A percentile compares a stretch with the other conserved stretches of the same genome.
phyloP scores from a whole-genome alignment of 2,888 invertebrate species.

The Cryptus armator region DNA sequence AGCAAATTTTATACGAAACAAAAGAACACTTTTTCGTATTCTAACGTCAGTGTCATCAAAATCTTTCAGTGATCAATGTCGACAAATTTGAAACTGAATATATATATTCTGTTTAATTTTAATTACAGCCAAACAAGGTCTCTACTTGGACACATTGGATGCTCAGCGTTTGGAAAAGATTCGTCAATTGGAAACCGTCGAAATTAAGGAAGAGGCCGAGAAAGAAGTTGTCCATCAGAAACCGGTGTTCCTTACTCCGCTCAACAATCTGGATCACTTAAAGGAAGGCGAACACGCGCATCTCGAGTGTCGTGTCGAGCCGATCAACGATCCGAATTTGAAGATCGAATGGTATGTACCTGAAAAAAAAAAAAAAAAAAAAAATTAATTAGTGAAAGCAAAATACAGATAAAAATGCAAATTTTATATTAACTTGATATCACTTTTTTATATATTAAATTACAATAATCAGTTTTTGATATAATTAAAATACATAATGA shows the following conservation, averaged over 20 bases:
- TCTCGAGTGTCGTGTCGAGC: constrained; percentile 96
- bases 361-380: neutral
- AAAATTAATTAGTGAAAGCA: neutral
- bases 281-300: constrained; percentile 97
- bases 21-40: neutral
- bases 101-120: constrained; percentile 42
- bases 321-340: constrained; percentile 95
- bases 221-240: constrained; percentile 92
- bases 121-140: constrained; percentile 91
- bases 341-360: constrained; percentile 94
- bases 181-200: constrained; percentile 93
- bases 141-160: constrained; percentile 95
- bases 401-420: neutral
- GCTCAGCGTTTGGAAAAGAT: constrained; percentile 96
- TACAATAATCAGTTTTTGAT: too few relatives aligned
- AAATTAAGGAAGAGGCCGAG: constrained; percentile 91
- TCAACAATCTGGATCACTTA: constrained; percentile 94
- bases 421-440: neutral
- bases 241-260: constrained; percentile 96
- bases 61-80: constrained; percentile 15
- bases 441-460: too few relatives aligned
- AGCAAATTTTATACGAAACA: constrained; percentile 2
- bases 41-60: constrained; percentile 40
- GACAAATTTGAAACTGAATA: constrained; percentile 35
- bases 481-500: too few relatives aligned